Conservation (phyloP, 53 echinoderm and acorn worm species). For the Patiria pectinifera region DNA sequence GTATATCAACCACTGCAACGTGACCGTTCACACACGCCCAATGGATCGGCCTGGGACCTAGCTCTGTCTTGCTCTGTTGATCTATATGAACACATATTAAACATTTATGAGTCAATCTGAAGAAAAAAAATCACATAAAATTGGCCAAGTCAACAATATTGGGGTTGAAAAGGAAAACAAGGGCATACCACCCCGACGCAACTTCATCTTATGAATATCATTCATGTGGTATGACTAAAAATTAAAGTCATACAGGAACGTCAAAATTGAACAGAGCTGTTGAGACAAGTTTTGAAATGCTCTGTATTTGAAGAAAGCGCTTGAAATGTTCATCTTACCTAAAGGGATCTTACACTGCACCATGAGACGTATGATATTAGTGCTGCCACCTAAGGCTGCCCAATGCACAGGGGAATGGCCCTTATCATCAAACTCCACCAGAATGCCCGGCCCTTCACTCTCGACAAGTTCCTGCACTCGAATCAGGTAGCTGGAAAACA, state of each 20-base stretch:
- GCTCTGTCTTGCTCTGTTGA: conserved; percentile 90
- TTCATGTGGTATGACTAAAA: no score
- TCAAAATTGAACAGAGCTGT: no score
- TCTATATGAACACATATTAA: conserved; percentile 60
- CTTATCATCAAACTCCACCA: conserved; percentile 92
- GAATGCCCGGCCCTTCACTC: conserved; percentile 89
- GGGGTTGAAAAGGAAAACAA: no score
- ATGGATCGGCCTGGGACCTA: conserved; percentile 94
- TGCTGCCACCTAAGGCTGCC: conserved; percentile 92
- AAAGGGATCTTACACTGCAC: conserved; percentile 89
- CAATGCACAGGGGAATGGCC: conserved; percentile 97
- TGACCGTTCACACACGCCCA: conserved; percentile 99
- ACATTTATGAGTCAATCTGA: neutral
- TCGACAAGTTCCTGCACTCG: conserved; percentile 94
- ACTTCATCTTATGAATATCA: no score
- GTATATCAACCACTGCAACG: conserved; percentile 91
- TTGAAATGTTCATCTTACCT: conserved; percentile 59
- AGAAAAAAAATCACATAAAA: no score
- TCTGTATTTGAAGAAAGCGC: no score
- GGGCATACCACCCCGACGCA: no score
- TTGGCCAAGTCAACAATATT: no score
- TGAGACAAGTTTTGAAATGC: no score
- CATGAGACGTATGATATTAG: conserved; percentile 94
- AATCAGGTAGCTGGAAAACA: conserved; percentile 76
- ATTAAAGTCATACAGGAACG: no score